Conservation (phyloP, 2,888 invertebrate species). For the Meliscaeva auricollis region DNA sequence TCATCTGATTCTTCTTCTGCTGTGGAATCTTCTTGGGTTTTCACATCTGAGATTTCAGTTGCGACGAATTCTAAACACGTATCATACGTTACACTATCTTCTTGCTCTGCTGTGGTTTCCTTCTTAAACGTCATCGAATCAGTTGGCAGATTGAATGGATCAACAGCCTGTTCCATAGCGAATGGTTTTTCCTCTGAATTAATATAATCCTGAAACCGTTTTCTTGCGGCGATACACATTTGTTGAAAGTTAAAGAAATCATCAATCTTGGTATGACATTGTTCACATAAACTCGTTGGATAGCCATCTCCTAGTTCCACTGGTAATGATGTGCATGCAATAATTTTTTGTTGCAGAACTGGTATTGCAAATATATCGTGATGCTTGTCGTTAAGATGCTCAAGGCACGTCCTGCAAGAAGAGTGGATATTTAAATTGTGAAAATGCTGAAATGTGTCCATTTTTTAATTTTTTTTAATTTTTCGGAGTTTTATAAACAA, state of each 20-base stretch:
- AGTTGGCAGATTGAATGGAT: neutral
- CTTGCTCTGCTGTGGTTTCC: neutral
- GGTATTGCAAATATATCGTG: constrained; percentile 81
- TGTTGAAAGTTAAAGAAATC: constrained; percentile 82
- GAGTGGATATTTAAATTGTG: constrained; percentile 79
- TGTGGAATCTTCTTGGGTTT: no score
- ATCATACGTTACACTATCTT: no score
- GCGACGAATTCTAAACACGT: no score
- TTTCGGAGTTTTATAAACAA: no score
- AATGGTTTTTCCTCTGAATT: constrained; percentile 77
- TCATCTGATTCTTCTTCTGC: no score
- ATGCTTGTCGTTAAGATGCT: constrained; percentile 79
- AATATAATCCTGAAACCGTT: constrained; percentile 80
- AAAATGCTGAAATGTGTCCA: constrained; percentile 71
- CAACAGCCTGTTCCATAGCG: constrained; percentile 38
- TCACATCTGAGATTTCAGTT: no score
- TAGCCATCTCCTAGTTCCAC: constrained; percentile 82
- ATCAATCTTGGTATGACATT: constrained; percentile 80
- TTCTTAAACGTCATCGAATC: neutral
- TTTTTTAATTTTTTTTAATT: neutral
- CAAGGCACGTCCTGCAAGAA: constrained; percentile 81
- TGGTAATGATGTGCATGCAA: constrained; percentile 81
- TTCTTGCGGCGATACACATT: constrained; percentile 80
- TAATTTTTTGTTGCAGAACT: constrained; percentile 81
- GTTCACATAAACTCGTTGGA: constrained; percentile 81